Base-by-base conservation (phyloP, 2,888 invertebrate species). In the Nomada lathburiana region DNA sequence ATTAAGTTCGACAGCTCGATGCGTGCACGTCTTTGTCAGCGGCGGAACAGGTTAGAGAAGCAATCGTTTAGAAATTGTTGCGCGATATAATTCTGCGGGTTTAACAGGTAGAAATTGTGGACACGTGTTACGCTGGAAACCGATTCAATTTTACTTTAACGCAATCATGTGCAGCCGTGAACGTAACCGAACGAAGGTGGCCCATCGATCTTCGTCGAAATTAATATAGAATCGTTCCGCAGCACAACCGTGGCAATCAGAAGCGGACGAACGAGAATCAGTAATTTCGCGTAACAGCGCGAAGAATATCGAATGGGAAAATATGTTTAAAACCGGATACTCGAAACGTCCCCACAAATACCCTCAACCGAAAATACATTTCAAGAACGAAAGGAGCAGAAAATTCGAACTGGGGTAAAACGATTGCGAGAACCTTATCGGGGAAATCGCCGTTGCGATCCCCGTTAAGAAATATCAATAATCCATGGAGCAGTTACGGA, bases 1-100 rank as follows among this genome's bases (percentile, higher is more conserved):
- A 74, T 74, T 69, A 74, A 68, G 70, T 70, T 70, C n/a, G 70
- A 70, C 70, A 70, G 70, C 29, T 59, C 47, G 70, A 70, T 57
- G 70, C 70, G 59, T 70, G 59, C n/a, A 29, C 44, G 9, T 36
- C 13, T 20, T 44, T 26, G 44, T 57, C 26, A 10, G 23, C 18
- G 3, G 13, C 36, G 52, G 16, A 36, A 67, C 52, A 36, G 52
- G 52, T 67, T 67, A n/a, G 16, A 9, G 29, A 53, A 36, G 16
- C 13, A 67, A 20, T 53, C 29, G 52, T 20, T 65, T n/a, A 16
- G 67, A 53, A 53, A 67, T 57, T 57, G 57, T 57, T 18, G 29
- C 29, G 18, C 18, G 29, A 11, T 53, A 26, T 26, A 16, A 13
- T 69, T 69, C 57, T 3, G 3, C 18, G n/a, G n/a, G 57, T 7